These are phyloP conservation scores for Tapirus terrestris DNA, from an alignment of 2,113 vertebrate genomes.

Conservation along the genomic window DNA sequence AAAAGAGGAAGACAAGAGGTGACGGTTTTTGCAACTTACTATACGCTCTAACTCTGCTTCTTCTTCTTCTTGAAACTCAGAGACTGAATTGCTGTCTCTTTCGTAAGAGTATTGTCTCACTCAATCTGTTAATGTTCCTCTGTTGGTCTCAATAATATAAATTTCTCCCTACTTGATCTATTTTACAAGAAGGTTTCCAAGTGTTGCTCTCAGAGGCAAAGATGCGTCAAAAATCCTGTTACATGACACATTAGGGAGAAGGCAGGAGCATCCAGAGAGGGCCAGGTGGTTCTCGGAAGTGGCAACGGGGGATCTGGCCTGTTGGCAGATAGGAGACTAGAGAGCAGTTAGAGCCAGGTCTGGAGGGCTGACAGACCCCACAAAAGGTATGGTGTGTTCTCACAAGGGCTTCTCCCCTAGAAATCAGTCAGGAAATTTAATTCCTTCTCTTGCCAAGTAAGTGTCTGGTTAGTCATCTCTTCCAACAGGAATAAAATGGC, in stretches of 20 bases:
- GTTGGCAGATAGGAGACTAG: rapidly evolving
- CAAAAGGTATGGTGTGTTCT: background rate
- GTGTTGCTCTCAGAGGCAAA: background rate
- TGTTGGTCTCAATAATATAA: background rate
- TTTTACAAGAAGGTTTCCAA: background rate
- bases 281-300: background rate
- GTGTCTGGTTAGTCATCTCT: background rate
- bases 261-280: background rate
- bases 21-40: background rate
- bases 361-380: background rate
- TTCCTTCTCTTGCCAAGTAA: background rate
- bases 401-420: background rate
- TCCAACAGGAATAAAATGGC: background rate
- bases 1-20: background rate
- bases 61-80: background rate
- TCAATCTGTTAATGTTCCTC: background rate
- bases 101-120: background rate
- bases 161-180: background rate
- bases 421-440: background rate
- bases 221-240: background rate
- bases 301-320: background rate
- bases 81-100: background rate
- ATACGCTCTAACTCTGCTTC: background rate
- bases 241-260: background rate
- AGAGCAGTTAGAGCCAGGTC: background rate